Evolutionary conservation across 1,140 invertebrate species (phyloP).

Genomic region (Holotrichia oblita): DNA sequence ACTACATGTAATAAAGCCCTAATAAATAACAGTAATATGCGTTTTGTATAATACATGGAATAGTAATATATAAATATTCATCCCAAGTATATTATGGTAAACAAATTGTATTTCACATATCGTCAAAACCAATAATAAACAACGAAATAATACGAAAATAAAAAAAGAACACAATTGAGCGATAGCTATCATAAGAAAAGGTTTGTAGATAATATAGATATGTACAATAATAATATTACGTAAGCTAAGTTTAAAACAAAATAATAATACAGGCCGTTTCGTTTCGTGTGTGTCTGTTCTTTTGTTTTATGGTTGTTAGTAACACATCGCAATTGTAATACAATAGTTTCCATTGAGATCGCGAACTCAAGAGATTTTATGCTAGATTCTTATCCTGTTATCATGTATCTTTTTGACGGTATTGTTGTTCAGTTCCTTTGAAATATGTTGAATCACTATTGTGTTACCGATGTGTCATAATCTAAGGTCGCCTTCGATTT

Average conservation of each 20-base stretch:
- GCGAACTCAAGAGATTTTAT: neutral
- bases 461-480: conserved; percentile 1
- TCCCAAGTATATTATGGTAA: neutral
- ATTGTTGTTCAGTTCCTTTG: conserved; percentile 16
- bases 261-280: conserved; percentile 14
- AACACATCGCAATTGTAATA: neutral
- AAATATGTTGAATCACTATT: conserved; percentile 4
- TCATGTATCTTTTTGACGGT: neutral
- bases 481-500: conserved; percentile 35
- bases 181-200: neutral
- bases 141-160: conserved; percentile 13
- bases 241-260: neutral
- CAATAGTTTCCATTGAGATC: conserved; percentile 28
- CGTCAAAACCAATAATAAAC: neutral
- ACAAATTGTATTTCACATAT: neutral
- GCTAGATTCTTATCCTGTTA: neutral
- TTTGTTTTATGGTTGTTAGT: neutral
- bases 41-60: too few species aligned
- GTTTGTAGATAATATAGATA: neutral
- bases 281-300: neutral
- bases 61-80: neutral
- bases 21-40: neutral
- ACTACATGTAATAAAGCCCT: neutral
- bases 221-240: conserved; percentile 23
- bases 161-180: conserved; percentile 15